Percentiles rank a stretch among this genome's conserved stretches.
These are phyloP conservation scores for Melopsittacus undulatus DNA, from an alignment of 2,797 vertebrate genomes.

Conservation along the genomic window DNA sequence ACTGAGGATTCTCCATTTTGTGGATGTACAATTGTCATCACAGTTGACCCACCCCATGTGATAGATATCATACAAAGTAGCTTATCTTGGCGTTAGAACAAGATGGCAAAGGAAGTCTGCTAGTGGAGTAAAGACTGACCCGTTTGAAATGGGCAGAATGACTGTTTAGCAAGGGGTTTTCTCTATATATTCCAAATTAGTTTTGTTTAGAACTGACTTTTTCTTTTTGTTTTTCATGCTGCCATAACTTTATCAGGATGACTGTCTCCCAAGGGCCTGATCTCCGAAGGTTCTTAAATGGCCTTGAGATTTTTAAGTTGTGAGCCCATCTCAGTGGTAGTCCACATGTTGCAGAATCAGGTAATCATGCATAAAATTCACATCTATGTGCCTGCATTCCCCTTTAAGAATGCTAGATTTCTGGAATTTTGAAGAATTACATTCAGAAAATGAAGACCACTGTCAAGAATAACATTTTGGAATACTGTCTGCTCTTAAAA, in stretches of 20 bases:
- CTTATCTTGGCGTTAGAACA: background rate
- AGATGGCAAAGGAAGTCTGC: background rate
- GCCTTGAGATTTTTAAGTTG: background rate
- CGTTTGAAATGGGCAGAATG: background rate
- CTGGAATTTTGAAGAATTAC: background rate
- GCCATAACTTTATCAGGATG: background rate
- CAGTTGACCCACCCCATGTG: background rate
- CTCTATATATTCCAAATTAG: background rate
- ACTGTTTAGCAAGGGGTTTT: background rate
- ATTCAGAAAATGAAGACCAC: background rate
- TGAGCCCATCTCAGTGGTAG: background rate
- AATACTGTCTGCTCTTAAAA: background rate
- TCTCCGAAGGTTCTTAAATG: background rate
- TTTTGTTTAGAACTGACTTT: background rate
- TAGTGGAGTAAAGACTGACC: background rate
- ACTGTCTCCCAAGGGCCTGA: background rate
- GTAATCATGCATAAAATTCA: background rate
- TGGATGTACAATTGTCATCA: background rate
- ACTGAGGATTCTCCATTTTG: background rate
- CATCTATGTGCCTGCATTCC: background rate
- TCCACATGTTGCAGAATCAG: background rate
- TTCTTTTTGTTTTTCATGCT: background rate
- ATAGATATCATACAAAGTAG: background rate
- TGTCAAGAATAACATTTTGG: background rate
- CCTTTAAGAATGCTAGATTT: background rate